Conservation (phyloP, 2,888 invertebrate genomes). For the Leucozona laternaria region DNA sequence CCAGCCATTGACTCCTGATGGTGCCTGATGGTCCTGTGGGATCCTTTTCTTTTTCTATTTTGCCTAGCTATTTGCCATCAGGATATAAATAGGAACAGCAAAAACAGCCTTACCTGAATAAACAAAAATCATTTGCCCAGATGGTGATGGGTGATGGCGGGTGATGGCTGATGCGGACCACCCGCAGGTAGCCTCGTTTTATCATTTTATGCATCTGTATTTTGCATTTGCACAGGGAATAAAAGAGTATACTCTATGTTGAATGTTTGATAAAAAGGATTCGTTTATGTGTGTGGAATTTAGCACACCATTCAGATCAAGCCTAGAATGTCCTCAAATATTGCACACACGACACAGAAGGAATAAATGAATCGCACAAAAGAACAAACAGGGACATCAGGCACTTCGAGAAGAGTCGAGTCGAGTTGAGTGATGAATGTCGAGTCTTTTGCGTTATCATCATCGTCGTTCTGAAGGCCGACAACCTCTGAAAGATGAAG, state of each 20-base stretch:
- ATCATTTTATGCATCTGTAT: slow-evolving; percentile 75
- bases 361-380: slow-evolving; percentile 65
- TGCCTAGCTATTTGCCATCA: slow-evolving; percentile 66
- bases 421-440: slow-evolving; percentile 11
- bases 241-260: background rate
- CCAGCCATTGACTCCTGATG: slow-evolving; percentile 61
- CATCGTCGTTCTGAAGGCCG: slow-evolving; percentile 45
- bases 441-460: background rate
- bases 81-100: slow-evolving; percentile 52
- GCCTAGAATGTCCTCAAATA: slow-evolving; percentile 59
- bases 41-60: background rate
- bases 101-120: slow-evolving; percentile 15
- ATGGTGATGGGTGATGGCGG: slow-evolving; percentile 23
- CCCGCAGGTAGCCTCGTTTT: slow-evolving; percentile 69
- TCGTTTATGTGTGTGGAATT: slow-evolving; percentile 43
- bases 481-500: slow-evolving; percentile 62
- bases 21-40: no score
- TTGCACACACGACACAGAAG: slow-evolving; percentile 55
- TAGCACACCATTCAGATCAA: slow-evolving; percentile 44
- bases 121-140: slow-evolving; percentile 67
- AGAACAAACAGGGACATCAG: slow-evolving; percentile 53
- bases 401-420: slow-evolving; percentile 23
- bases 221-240: slow-evolving; percentile 65
- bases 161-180: slow-evolving; percentile 52
- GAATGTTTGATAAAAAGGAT: slow-evolving; percentile 51